Percentiles rank a stretch among this genome's conserved stretches.
Evolutionary conservation across 2,113 vertebrate genomes (phyloP).

Genomic region (Gallinago paraguaiae): DNA sequence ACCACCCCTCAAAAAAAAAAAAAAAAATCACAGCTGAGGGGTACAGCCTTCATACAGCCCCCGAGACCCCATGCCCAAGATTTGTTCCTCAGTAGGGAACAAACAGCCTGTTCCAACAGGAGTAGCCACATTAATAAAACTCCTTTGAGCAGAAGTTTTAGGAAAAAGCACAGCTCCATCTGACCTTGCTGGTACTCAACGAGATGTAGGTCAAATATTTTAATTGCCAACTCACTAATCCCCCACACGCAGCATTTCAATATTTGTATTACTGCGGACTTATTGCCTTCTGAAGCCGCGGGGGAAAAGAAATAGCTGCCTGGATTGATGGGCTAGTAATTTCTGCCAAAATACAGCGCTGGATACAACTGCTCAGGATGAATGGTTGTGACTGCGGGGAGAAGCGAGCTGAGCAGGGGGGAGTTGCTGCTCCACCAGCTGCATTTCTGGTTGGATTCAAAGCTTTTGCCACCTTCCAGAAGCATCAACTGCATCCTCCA

Average conservation of each 20-base stretch:
- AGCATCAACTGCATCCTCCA: background rate
- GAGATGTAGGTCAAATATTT: slow-evolving; percentile 29
- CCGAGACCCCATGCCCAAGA: fast-evolving
- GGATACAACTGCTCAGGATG: background rate
- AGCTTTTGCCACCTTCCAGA: background rate
- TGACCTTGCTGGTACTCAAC: slow-evolving; percentile 23
- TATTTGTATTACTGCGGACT: background rate
- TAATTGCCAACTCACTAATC: slow-evolving; percentile 43
- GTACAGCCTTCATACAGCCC: background rate
- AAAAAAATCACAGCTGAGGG: background rate
- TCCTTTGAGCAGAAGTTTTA: slow-evolving; percentile 15
- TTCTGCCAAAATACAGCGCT: background rate
- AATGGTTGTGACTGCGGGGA: slow-evolving; percentile 20
- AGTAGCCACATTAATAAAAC: background rate
- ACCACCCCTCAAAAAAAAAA: background rate
- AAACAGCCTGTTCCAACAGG: background rate
- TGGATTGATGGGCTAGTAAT: slow-evolving; percentile 21
- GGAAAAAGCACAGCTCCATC: background rate
- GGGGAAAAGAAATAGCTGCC: background rate
- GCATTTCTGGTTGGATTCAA: background rate
- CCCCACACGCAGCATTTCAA: background rate
- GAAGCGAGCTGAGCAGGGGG: background rate
- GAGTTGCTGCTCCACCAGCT: background rate
- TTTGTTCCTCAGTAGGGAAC: background rate
- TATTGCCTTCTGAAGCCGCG: background rate